Evolutionary conservation across 2,888 invertebrate species (phyloP).

Genomic region (Napeogenes inachia): DNA sequence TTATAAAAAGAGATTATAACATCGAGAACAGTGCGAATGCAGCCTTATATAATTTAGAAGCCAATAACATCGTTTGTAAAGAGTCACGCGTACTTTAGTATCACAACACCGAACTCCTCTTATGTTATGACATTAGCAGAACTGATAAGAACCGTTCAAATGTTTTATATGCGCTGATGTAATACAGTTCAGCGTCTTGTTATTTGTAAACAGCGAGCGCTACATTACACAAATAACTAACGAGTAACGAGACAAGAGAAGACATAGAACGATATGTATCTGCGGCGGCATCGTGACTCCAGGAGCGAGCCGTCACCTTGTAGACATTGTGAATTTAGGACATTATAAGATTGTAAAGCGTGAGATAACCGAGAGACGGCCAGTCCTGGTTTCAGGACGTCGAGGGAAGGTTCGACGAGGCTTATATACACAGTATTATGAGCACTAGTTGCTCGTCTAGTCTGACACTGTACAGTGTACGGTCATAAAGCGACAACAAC

Average conservation of each 20-base stretch:
- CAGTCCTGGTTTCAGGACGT: conserved; percentile 43
- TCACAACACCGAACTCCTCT: conserved; percentile 40
- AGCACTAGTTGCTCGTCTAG: conserved; percentile 60
- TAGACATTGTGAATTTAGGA: not conserved
- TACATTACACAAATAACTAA: conserved; percentile 32
- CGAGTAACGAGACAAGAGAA: conserved; percentile 43
- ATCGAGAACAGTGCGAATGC: conserved; percentile 38
- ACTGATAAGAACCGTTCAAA: conserved; percentile 4
- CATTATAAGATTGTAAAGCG: not conserved
- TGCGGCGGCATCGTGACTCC: conserved; percentile 49
- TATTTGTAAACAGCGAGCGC: conserved; percentile 18
- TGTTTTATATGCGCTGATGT: conserved; percentile 11
- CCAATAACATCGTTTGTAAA: conserved; percentile 32
- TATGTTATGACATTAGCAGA: conserved; percentile 24
- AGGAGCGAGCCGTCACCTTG: conserved; percentile 29
- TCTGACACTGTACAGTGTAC: conserved; percentile 48
- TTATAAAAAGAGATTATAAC: conserved; percentile 44
- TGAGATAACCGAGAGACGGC: not conserved
- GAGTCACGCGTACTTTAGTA: conserved; percentile 25
- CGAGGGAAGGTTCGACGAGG: conserved; percentile 40
- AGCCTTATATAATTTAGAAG: conserved; percentile 34
- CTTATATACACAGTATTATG: conserved; percentile 43
- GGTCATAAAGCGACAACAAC: conserved; percentile 66
- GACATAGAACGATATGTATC: conserved; percentile 70
- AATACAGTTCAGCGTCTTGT: conserved; percentile 8